Evolutionary conservation across 2,797 vertebrate genomes (phyloP), one percentile per base, ranked within the genome.

Genomic region (Linurgus olivaceus): DNA sequence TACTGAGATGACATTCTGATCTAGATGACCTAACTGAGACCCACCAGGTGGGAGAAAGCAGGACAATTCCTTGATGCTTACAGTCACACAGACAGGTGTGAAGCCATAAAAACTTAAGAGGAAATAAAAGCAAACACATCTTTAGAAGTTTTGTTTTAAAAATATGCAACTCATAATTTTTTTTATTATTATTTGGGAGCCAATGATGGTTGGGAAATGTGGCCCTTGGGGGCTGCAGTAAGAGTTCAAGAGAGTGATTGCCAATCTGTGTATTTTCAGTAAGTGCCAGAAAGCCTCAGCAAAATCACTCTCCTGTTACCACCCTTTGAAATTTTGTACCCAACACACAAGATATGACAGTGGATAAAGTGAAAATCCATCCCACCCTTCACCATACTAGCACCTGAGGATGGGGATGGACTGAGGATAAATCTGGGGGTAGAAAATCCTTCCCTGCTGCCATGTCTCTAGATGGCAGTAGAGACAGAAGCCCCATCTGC

Each of bases 81-180:
- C 19, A 57, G 40, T n/a, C 63, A 72, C 40, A 63, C 0, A 33
- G 48, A 55, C n/a, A 52, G 7, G 10, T 66, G 40, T 42, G 17
- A 92, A 84, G 82, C 33, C 17, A 65, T 1, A 88, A 59, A 80
- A 94, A 76, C 29, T 29, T 37, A 55, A 25, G 9, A 63, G 31
- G 13, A 80, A 73, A 81, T 20, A 63, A 78, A 66, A 89, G n/a
- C 17, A 81, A 92, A 90, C n/a, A 37, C 6, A 23, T 57, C 23
- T 63, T 55, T 9, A 33, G 8, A 47, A 51, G 14, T 35, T 72
- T 78, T 68, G 7, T 6, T 66, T 65, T 33, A 44, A 71, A 80
- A 91, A 50, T 35, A 47, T 0, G 0, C 10, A 70, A 44, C 12
- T 75, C 29, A 6, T 11, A 31, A 1, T 0, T 47, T 57, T 58